Conservation (phyloP, 1,140 invertebrate species). For the Cheumatopsyche charites region DNA sequence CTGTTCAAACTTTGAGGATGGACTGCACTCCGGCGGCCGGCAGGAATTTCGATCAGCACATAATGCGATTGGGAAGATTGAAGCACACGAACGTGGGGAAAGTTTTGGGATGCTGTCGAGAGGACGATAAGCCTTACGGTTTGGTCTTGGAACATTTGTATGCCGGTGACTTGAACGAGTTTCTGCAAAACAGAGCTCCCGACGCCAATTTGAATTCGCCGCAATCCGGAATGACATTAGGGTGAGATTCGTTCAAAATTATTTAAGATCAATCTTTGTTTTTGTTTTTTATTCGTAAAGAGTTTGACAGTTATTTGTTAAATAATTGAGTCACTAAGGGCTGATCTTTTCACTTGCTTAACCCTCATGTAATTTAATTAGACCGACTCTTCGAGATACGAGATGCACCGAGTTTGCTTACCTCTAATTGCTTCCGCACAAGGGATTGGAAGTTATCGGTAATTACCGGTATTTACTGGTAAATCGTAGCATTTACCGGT, state of each 20-base stretch:
- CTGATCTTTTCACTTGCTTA: too few species aligned
- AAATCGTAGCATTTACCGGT: too few species aligned
- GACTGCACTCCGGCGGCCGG: slow-evolving; percentile 53
- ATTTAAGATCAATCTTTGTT: neutral
- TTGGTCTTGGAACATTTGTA: slow-evolving; percentile 71
- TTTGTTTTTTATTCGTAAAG: neutral
- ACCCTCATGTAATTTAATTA: too few species aligned
- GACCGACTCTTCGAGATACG: too few species aligned
- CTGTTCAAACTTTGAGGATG: slow-evolving; percentile 68
- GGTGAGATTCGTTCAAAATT: slow-evolving; percentile 54
- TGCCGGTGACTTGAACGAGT: slow-evolving; percentile 76
- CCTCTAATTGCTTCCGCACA: too few species aligned
- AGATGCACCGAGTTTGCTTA: too few species aligned
- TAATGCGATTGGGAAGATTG: slow-evolving; percentile 73
- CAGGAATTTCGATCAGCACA: slow-evolving; percentile 71
- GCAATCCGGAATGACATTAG: slow-evolving; percentile 67
- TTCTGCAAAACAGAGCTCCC: slow-evolving; percentile 76
- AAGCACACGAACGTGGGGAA: slow-evolving; percentile 79
- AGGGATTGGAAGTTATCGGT: too few species aligned
- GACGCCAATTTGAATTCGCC: slow-evolving; percentile 65
- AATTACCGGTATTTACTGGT: too few species aligned
- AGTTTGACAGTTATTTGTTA: too few species aligned
- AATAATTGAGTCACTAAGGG: too few species aligned
- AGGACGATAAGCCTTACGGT: slow-evolving; percentile 71
- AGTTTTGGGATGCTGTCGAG: slow-evolving; percentile 78